phyloP scores from a whole-genome alignment of 2,113 vertebrate genomes.

The Papio anubis region DNA sequence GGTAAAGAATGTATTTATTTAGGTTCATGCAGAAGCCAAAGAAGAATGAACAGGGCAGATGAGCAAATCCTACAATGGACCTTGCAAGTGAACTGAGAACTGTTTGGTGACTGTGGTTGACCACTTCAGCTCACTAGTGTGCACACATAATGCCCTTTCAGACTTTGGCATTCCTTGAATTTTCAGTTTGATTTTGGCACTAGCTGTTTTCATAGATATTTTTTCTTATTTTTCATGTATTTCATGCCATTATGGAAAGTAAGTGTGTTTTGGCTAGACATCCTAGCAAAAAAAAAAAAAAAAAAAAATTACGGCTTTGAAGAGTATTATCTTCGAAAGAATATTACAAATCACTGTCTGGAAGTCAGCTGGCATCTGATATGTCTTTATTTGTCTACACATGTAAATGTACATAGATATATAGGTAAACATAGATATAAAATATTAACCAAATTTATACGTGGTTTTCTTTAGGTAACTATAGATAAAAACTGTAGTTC shows the following conservation, averaged over 20 bases:
- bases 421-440: neutral
- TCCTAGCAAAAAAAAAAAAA: neutral
- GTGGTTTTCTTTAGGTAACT: neutral
- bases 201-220: neutral
- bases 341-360: neutral
- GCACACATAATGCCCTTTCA: accelerated
- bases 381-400: neutral
- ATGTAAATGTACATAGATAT: neutral
- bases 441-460: constrained; percentile 10
- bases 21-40: neutral
- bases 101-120: neutral
- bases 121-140: accelerated
- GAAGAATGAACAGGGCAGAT: neutral
- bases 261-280: neutral
- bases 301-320: neutral
- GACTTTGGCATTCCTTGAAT: neutral
- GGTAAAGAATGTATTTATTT: constrained; percentile 20
- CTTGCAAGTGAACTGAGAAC: neutral
- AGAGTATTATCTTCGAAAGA: neutral
- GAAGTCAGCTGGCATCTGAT: neutral
- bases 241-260: neutral
- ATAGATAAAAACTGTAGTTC: constrained; percentile 24
- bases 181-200: neutral
- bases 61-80: neutral
- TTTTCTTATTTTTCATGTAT: constrained; percentile 8